These are phyloP conservation scores for Dasyurus viverrinus DNA, from an alignment of 2,113 vertebrate species.

Conservation along the genomic window DNA sequence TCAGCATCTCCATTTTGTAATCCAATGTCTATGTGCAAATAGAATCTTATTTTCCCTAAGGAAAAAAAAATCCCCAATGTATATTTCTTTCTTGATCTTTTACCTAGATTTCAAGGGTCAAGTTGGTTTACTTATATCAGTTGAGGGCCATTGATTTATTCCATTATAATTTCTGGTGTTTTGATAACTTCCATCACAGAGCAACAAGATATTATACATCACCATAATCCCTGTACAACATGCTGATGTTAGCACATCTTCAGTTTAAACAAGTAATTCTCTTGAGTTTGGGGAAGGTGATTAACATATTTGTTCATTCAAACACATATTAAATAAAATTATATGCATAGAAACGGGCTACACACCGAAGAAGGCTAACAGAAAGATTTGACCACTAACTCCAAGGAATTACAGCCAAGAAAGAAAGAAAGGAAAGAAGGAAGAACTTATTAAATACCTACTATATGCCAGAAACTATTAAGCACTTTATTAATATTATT, in stretches of 20 bases:
- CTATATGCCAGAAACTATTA: neutral
- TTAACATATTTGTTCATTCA: neutral
- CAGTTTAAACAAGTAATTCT: neutral
- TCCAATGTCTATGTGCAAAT: neutral
- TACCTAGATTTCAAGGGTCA: conserved; percentile 8
- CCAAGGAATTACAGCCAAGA: neutral
- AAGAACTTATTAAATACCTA: neutral
- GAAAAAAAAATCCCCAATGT: neutral
- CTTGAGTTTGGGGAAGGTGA: neutral
- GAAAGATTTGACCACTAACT: neutral
- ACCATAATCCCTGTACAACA: neutral
- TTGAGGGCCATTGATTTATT: neutral
- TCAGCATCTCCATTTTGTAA: neutral
- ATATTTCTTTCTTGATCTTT: neutral
- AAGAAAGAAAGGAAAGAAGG: neutral
- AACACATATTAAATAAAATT: neutral
- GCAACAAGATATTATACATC: neutral
- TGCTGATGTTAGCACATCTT: neutral
- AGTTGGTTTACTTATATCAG: neutral
- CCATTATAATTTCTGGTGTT: conserved; percentile 1
- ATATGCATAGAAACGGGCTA: neutral
- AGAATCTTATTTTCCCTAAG: neutral
- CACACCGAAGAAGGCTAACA: neutral
- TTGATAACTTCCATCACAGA: neutral
- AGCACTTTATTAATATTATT: neutral